Evolutionary conservation across 64 coral and sea anemone species (phyloP).

Genomic region (Dendrophyllia cribrosa): DNA sequence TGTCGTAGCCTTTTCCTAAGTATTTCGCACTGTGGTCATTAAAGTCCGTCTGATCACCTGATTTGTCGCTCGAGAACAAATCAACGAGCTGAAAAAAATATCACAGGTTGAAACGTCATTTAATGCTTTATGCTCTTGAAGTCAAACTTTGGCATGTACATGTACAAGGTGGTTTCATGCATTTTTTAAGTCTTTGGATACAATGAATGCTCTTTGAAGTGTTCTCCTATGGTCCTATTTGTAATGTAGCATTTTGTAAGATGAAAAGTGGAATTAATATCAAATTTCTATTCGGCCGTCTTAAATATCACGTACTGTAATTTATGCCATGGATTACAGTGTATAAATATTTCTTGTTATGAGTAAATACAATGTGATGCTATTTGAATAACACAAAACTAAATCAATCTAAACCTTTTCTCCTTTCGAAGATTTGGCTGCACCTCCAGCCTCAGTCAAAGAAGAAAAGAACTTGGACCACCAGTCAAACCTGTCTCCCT

Average conservation of each 20-base stretch:
- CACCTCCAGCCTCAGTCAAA: neutral
- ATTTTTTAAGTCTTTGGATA: no score
- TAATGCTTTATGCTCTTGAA: neutral
- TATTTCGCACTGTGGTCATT: slow-evolving; percentile 63
- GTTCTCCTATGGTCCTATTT: no score
- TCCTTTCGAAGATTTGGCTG: slow-evolving; percentile 11
- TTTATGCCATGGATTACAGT: no score
- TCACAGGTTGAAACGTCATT: neutral
- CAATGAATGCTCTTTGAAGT: no score
- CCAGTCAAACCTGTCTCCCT: slow-evolving; percentile 73
- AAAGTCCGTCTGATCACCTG: slow-evolving; percentile 32
- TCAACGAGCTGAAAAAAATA: neutral
- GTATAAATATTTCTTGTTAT: no score
- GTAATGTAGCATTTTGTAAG: no score
- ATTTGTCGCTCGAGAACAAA: slow-evolving; percentile 16
- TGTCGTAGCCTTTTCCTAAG: slow-evolving; percentile 52
- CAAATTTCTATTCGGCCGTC: no score
- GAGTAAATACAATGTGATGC: neutral
- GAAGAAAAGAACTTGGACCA: slow-evolving; percentile 95
- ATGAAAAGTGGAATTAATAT: no score
- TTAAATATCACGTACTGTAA: no score
- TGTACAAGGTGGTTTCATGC: no score
- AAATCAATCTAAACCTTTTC: slow-evolving; percentile 8
- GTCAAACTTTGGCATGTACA: no score
- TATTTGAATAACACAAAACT: neutral